Percentiles rank a stretch among this genome's conserved stretches.
Evolutionary conservation across 1,140 invertebrate species (phyloP).

Genomic region (Saccostrea echinata): DNA sequence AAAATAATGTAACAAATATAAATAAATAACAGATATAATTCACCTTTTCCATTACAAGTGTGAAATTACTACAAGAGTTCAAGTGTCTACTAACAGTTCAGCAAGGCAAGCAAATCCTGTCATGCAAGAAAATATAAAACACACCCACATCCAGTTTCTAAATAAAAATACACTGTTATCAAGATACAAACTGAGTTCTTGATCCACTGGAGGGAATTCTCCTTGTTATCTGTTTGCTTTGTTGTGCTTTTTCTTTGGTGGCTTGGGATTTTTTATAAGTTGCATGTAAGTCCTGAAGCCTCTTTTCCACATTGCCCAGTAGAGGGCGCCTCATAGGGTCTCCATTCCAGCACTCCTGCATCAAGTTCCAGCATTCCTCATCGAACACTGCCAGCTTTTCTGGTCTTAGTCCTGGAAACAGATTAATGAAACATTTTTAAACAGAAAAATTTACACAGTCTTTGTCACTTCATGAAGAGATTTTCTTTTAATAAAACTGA

Average conservation of each 20-base stretch:
- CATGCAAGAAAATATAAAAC: slow-evolving; percentile 9
- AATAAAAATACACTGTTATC: not conserved
- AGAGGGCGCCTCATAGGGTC: slow-evolving; percentile 88
- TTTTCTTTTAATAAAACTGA: no score
- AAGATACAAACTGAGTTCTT: slow-evolving; percentile 18
- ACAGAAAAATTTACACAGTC: no score
- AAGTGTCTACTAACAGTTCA: not conserved
- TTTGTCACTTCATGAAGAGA: no score
- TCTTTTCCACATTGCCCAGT: slow-evolving; percentile 85
- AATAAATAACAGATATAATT: not conserved
- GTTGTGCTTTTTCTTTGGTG: not conserved
- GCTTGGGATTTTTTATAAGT: slow-evolving; percentile 45
- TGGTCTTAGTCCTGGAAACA: slow-evolving; percentile 84
- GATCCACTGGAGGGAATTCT: slow-evolving; percentile 23
- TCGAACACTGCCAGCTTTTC: slow-evolving; percentile 88
- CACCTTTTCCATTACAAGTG: not conserved
- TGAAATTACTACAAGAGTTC: not conserved
- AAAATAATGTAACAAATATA: not conserved
- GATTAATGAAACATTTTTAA: no score
- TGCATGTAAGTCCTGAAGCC: slow-evolving; percentile 43
- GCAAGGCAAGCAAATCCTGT: not conserved
- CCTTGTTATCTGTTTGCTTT: not conserved
- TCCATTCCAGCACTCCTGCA: slow-evolving; percentile 91
- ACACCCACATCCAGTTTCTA: slow-evolving; percentile 1
- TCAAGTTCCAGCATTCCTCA: slow-evolving; percentile 90